These are phyloP conservation scores for Sesia bembeciformis DNA, from an alignment of 2,888 invertebrate genomes.

Conservation along the genomic window DNA sequence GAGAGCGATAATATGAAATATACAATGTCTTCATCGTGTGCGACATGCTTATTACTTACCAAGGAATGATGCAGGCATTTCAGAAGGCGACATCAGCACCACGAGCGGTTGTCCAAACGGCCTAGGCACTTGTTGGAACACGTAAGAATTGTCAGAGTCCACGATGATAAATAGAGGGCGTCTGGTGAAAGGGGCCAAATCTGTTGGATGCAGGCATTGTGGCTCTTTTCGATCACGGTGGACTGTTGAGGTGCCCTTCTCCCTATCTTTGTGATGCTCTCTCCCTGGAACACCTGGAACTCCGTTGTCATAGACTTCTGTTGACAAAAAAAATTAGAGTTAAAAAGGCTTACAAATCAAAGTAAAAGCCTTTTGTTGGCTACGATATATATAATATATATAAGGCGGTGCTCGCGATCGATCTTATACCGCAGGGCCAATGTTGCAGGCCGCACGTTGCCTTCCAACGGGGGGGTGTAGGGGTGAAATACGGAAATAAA, in stretches of 20 bases:
- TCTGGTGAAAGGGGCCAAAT: slow-evolving; percentile 93
- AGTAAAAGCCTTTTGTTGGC: too few relatives aligned
- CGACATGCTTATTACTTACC: slow-evolving; percentile 61
- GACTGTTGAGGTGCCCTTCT: neutral
- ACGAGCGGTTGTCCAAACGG: slow-evolving; percentile 96
- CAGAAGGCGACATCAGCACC: slow-evolving; percentile 94
- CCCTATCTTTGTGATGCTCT: neutral
- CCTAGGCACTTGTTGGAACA: slow-evolving; percentile 90
- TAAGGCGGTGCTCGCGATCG: too few relatives aligned
- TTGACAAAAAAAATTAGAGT: too few relatives aligned
- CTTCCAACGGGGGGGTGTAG: too few relatives aligned
- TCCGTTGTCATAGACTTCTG: neutral
- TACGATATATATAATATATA: too few relatives aligned
- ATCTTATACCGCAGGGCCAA: too few relatives aligned
- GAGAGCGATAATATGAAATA: neutral
- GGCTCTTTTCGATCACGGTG: slow-evolving; percentile 71
- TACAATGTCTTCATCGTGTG: too few relatives aligned
- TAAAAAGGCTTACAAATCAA: too few relatives aligned
- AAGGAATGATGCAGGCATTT: slow-evolving; percentile 88
- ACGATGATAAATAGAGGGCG: slow-evolving; percentile 94
- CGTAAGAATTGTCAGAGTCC: slow-evolving; percentile 96
- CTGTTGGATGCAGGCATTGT: slow-evolving; percentile 92
- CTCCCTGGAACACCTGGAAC: neutral
- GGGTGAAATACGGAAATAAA: too few relatives aligned
- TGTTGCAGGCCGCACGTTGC: too few relatives aligned